Base-by-base conservation (phyloP, 2,888 invertebrate genomes). In the Lutraria lutraria region DNA sequence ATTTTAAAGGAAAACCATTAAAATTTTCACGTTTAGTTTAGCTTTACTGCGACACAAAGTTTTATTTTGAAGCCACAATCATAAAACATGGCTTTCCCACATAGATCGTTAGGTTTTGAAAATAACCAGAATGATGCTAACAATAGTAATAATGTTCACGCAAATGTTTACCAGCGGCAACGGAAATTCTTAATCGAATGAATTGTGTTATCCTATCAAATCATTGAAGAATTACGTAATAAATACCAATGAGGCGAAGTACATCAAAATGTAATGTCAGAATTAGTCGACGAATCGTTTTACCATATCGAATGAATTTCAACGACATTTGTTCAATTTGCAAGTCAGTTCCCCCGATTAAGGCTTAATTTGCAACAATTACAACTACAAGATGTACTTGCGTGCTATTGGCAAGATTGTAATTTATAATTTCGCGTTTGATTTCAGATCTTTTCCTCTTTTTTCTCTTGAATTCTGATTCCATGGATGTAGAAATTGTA, bases 341-440 rank as follows among this genome's bases (percentile, higher is more conserved):
- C 76, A 76, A 76, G 31, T 76, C 76, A 76, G 31, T 31, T 31
- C 6, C 34, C 43, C 31, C 31, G 16, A 76, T 76, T 76, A 76
- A 76, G 19, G 76, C 31, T 19, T 76, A 76, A 76, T 76, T 76
- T 76, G 76, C 31, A 76, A 31, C 76, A 34, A 76, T 76, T 34
- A 72, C 16, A 19, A 56, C 19, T 56, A 16, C n/a, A n/a, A n/a
- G n/a, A n/a, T n/a, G n/a, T n/a, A n/a, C 3, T 56, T 56, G 15
- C 25, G 34, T 3, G 25, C 12, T 68, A 68, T 68, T 68, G 63
- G 25, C 31, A 13, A 43, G 76, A 21, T 3, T 76, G 34, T 76
- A 76, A 76, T 76, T 76, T 76, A 31, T 76, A 76, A 76, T 76
- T 31, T 25, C 76, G 16, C 76, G 31, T 31, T 76, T 76, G 19